Percentiles rank a stretch among this genome's conserved stretches.
These are phyloP conservation scores for Trisateles emortualis DNA, from an alignment of 2,888 invertebrate species.

Conservation along the genomic window DNA sequence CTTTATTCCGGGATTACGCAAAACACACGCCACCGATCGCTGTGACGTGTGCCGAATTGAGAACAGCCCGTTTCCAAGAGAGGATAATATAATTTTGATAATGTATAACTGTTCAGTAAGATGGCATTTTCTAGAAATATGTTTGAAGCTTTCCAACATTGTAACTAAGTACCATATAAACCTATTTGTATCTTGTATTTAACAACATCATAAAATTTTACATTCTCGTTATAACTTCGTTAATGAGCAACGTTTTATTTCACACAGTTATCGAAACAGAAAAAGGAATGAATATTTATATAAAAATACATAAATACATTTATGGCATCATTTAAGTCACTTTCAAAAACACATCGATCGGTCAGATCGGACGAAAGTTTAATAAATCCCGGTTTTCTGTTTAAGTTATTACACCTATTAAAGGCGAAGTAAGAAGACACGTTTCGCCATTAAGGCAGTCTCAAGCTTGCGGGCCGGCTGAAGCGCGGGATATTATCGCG, in stretches of 20 bases:
- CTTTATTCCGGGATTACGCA: conserved; percentile 77
- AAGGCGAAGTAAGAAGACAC: conserved; percentile 84
- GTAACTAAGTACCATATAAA: neutral
- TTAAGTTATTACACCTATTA: conserved; percentile 86
- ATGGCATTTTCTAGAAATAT: conserved; percentile 2
- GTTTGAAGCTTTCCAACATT: conserved; percentile 7
- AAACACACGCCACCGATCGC: conserved; percentile 72
- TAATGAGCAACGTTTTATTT: conserved; percentile 23
- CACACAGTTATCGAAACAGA: conserved; percentile 24
- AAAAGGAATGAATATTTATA: conserved; percentile 41
- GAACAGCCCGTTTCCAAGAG: conserved; percentile 52
- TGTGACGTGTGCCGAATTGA: conserved; percentile 74
- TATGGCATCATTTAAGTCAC: conserved; percentile 38
- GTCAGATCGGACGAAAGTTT: conserved; percentile 58
- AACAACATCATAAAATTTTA: conserved; percentile 7
- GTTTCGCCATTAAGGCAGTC: conserved; percentile 81
- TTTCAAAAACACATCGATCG: conserved; percentile 50
- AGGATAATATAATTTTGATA: conserved; percentile 1
- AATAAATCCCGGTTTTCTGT: conserved; percentile 77
- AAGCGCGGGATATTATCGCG: conserved; percentile 85
- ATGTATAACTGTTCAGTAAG: neutral
- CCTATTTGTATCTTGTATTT: conserved; percentile 8
- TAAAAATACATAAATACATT: conserved; percentile 40
- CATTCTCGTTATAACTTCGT: conserved; percentile 20
- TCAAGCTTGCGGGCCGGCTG: conserved; percentile 67